These are phyloP conservation scores for Phaonia tiefii DNA, from an alignment of 2,888 invertebrate species.

Conservation along the genomic window DNA sequence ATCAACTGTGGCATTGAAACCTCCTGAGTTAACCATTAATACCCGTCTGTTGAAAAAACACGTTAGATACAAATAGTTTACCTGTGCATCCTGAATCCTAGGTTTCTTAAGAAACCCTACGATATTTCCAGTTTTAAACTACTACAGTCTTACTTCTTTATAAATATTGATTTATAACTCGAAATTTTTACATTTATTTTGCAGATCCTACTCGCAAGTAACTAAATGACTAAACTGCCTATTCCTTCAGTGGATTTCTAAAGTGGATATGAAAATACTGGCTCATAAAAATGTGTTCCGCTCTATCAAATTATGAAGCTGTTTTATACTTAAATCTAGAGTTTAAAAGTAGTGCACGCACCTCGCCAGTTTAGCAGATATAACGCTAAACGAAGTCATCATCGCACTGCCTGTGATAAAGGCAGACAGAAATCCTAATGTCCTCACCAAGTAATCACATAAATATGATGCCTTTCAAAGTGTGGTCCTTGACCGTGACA, in stretches of 20 bases:
- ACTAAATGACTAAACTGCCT: slow-evolving; percentile 40
- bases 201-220: slow-evolving; percentile 42
- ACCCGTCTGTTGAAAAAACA: too few relatives aligned
- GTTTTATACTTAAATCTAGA: too few relatives aligned
- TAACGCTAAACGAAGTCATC: not conserved
- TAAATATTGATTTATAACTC: slow-evolving; percentile 3
- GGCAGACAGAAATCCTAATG: not conserved
- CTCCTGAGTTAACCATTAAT: too few relatives aligned
- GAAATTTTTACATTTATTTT: not conserved
- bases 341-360: slow-evolving; percentile 7
- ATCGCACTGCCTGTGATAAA: not conserved
- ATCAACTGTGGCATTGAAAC: too few relatives aligned
- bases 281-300: too few relatives aligned
- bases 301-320: too few relatives aligned
- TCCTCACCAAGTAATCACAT: not conserved
- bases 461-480: slow-evolving; percentile 46
- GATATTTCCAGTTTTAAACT: too few relatives aligned
- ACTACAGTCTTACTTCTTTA: too few relatives aligned
- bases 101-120: too few relatives aligned
- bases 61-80: too few relatives aligned
- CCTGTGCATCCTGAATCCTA: too few relatives aligned
- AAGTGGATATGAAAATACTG: too few relatives aligned
- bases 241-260: not conserved
- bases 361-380: not conserved
- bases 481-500: slow-evolving; percentile 53